A percentile compares a stretch with the other conserved stretches of the same genome.
Conservation (phyloP, 2,797 vertebrate genomes). For the Coranthus polyacanthus region DNA sequence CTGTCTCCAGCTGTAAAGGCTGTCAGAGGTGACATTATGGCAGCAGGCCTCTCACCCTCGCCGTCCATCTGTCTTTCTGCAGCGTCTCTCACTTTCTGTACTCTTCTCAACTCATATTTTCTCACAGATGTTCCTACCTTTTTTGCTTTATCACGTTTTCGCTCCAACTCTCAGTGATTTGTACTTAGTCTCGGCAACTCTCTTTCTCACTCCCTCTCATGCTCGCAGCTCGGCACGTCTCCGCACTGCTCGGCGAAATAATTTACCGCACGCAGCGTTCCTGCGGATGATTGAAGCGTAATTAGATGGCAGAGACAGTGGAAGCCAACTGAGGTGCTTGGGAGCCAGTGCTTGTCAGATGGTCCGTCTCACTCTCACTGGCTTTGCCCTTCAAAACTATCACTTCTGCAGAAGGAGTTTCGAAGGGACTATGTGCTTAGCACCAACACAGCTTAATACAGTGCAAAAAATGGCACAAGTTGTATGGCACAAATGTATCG, state of each 20-base stretch:
- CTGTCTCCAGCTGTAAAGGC: conserved; percentile 61
- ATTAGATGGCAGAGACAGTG: conserved; percentile 88
- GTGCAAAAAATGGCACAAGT: conserved; percentile 18
- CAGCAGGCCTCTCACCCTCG: conserved; percentile 51
- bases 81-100: conserved; percentile 26
- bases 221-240: conserved; percentile 72
- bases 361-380: conserved; percentile 76
- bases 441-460: conserved; percentile 19
- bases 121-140: conserved; percentile 24
- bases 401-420: conserved; percentile 60
- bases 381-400: conserved; percentile 85
- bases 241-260: conserved; percentile 74
- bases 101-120: conserved; percentile 38
- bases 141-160: conserved; percentile 18
- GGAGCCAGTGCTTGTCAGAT: conserved; percentile 78
- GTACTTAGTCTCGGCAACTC: conserved; percentile 41
- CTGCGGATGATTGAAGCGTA: conserved; percentile 86
- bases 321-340: conserved; percentile 77
- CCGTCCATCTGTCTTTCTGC: conserved; percentile 28
- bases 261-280: conserved; percentile 85
- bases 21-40: conserved; percentile 62
- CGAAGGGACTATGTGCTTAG: conserved; percentile 25
- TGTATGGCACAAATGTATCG: background rate
- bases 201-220: conserved; percentile 49
- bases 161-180: conserved; percentile 52